Evolutionary conservation across 1,140 invertebrate genomes (phyloP).

Genomic region (Trachymyrmex septentrionalis): DNA sequence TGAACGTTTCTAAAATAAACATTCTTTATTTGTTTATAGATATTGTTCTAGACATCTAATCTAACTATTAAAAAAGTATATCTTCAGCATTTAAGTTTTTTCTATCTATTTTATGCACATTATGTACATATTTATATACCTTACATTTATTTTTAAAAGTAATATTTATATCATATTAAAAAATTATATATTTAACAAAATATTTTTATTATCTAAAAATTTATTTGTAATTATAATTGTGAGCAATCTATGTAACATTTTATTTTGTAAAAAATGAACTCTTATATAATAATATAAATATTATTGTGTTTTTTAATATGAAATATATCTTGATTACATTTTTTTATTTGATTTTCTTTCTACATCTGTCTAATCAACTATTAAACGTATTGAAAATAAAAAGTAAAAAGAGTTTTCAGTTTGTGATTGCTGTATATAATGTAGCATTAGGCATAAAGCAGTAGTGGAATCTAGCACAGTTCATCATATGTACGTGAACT

Average conservation of each 20-base stretch:
- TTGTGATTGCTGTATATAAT: neutral
- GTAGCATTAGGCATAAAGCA: neutral
- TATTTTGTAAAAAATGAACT: neutral
- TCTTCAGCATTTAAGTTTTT: neutral
- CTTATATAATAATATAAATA: neutral
- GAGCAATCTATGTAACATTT: neutral
- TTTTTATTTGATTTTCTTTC: neutral
- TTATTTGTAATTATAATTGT: neutral
- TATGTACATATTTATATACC: neutral
- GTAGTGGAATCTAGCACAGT: constrained; percentile 17
- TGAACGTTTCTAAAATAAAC: neutral
- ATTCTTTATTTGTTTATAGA: neutral
- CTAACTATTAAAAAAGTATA: neutral
- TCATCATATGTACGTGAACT: neutral
- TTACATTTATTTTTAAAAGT: neutral
- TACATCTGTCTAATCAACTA: neutral
- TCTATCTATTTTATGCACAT: neutral
- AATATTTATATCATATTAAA: neutral
- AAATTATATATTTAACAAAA: neutral
- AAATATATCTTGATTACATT: neutral
- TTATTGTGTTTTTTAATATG: neutral
- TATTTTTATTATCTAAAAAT: neutral
- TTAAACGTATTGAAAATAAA: neutral
- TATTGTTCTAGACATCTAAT: neutral
- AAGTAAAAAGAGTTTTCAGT: constrained; percentile 20